Conservation (phyloP, 2,888 invertebrate species). For the Phrixothrix hirtus region DNA sequence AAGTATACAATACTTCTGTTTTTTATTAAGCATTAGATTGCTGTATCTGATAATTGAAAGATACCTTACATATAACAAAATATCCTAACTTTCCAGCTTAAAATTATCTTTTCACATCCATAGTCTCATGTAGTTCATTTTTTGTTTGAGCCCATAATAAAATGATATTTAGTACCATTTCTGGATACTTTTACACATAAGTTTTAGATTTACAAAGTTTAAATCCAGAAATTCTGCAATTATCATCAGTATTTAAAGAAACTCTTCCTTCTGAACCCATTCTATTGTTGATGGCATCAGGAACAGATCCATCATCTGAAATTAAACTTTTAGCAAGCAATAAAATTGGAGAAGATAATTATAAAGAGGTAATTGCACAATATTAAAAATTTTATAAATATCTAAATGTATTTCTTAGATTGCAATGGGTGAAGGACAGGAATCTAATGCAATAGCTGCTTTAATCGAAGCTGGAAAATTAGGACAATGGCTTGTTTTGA, state of each 20-base stretch:
- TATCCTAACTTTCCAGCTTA: too few relatives aligned
- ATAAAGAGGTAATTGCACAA: slow-evolving; percentile 61
- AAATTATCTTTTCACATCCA: too few relatives aligned
- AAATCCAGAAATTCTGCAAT: slow-evolving; percentile 49
- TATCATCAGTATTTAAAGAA: slow-evolving; percentile 61
- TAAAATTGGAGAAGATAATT: slow-evolving; percentile 55
- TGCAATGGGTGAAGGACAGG: slow-evolving; percentile 81
- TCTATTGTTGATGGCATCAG: slow-evolving; percentile 83
- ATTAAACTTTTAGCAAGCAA: slow-evolving; percentile 67
- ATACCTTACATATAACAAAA: too few relatives aligned
- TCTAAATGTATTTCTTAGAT: slow-evolving; percentile 57
- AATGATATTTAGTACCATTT: too few relatives aligned
- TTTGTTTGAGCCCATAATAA: too few relatives aligned
- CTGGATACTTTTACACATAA: too few relatives aligned
- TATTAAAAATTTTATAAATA: not conserved
- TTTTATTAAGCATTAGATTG: too few relatives aligned
- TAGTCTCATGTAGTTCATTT: too few relatives aligned
- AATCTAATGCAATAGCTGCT: slow-evolving; percentile 63
- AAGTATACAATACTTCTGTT: too few relatives aligned
- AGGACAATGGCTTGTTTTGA: slow-evolving; percentile 79
- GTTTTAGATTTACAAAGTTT: slow-evolving; percentile 40
- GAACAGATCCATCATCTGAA: slow-evolving; percentile 88
- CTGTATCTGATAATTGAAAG: too few relatives aligned
- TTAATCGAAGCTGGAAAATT: slow-evolving; percentile 63
- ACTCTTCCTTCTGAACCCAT: slow-evolving; percentile 69